Evolutionary conservation across 2,797 vertebrate species (phyloP).

Genomic region (Apogon hyalosoma): DNA sequence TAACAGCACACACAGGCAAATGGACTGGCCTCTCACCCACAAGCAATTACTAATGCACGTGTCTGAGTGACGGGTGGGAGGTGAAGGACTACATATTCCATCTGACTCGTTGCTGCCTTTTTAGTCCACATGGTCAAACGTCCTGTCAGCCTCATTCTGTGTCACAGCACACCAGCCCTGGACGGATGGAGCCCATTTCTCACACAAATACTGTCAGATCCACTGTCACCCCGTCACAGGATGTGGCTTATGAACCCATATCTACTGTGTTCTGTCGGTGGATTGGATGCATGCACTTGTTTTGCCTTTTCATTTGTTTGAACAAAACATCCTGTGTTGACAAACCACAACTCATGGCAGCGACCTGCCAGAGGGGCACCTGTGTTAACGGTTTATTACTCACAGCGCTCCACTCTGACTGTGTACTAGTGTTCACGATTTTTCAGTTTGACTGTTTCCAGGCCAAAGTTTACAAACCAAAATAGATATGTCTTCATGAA

Average conservation of each 20-base stretch:
- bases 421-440: neutral
- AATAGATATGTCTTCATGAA: neutral
- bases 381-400: slow-evolving; percentile 49
- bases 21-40: slow-evolving; percentile 23
- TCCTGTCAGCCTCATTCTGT: no score
- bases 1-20: neutral
- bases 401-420: slow-evolving; percentile 4
- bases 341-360: slow-evolving; percentile 49
- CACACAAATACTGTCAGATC: slow-evolving; percentile 3
- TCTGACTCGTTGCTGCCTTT: no score
- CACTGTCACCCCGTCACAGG: slow-evolving; percentile 36
- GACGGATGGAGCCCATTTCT: slow-evolving; percentile 1
- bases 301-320: slow-evolving; percentile 47
- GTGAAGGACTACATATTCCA: neutral
- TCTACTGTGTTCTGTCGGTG: slow-evolving; percentile 36
- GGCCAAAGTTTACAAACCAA: neutral
- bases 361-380: slow-evolving; percentile 46
- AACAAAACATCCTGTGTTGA: slow-evolving; percentile 63
- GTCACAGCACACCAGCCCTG: neutral
- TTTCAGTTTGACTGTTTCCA: slow-evolving; percentile 5
- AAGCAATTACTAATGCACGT: slow-evolving; percentile 48
- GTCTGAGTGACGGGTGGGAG: neutral
- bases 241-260: slow-evolving; percentile 53
- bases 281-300: slow-evolving; percentile 50
- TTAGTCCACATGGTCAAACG: no score